Base-by-base conservation (phyloP, 2,888 invertebrate species). In the Sthenelais limicola region DNA sequence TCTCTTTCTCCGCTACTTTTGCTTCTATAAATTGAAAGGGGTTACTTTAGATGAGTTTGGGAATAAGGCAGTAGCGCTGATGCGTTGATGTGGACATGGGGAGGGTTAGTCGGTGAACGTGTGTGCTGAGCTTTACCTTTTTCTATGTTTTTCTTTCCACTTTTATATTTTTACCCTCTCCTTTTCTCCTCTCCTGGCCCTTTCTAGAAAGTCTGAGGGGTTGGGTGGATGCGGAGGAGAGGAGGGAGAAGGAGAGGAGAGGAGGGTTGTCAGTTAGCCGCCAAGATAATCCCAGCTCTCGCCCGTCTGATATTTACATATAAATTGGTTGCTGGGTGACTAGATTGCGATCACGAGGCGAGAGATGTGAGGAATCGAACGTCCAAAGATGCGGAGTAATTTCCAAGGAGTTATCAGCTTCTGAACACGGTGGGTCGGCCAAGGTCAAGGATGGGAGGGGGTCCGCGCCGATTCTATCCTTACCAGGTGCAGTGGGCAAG, bases 301-400 rank as follows among this genome's bases (percentile, higher is more conserved):
- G 62, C 62, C 62, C 35, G 38, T 35, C 21, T 62, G 62, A 62
- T 62, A 62, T 62, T 62, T 62, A 62, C 62, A 62, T 62, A 62
- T 62, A 62, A 62, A 62, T 62, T 62, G 62, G 38, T 43, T 62
- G 62, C 24, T 62, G 62, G 62, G 38, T 62, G 5, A 15, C 21
- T 28, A 24, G 35, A 62, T 62, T 33, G 62, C 24, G 62, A 62
- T 62, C 62, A 24, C 21, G n/a, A n/a, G n/a, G n/a, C n/a, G 62
- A 9, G 24, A 15, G 62, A 62, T 62, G 62, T 62, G 62, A 62
- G 26, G 62, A 43, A 62, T 62, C 35, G 62, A 24, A 24, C 3
- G 38, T 21, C 62, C 7, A 43, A 62, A 38, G 62, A 62, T 62
- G 62, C 38, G 62, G 62, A 43, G 62, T 28, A 62, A 62, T 62